Percentiles rank a stretch among this genome's conserved stretches.
Evolutionary conservation across 2,113 vertebrate genomes (phyloP).

Genomic region (Casuarius casuarius): DNA sequence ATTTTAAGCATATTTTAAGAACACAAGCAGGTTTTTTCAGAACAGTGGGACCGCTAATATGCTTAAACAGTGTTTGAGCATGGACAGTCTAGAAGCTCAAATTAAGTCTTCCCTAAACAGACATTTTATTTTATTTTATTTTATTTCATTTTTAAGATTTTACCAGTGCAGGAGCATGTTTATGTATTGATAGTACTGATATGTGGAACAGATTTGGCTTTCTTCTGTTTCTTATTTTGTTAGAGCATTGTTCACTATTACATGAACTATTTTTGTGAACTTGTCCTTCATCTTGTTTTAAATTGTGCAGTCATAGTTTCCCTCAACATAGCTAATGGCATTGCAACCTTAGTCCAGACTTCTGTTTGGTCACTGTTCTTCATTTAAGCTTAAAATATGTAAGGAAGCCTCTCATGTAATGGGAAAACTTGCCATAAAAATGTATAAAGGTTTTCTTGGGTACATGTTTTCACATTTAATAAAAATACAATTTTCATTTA

Average conservation of each 20-base stretch:
- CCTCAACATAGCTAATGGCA: constrained; percentile 49
- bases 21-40: neutral
- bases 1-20: neutral
- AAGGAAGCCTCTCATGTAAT: constrained; percentile 78
- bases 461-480: constrained; percentile 69
- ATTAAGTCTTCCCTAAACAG: constrained; percentile 52
- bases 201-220: constrained; percentile 56
- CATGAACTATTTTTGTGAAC: constrained; percentile 52
- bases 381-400: constrained; percentile 72
- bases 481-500: constrained; percentile 74
- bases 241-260: constrained; percentile 62
- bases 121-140: constrained; percentile 23
- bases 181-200: constrained; percentile 36
- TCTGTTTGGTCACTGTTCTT: constrained; percentile 44
- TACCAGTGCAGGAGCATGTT: constrained; percentile 26
- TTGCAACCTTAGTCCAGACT: constrained; percentile 70
- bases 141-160: constrained; percentile 47
- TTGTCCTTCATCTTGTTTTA: constrained; percentile 25
- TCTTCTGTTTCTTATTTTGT: constrained; percentile 77
- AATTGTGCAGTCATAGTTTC: constrained; percentile 1
- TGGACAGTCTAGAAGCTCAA: constrained; percentile 15
- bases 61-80: neutral
- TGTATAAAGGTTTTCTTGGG: constrained; percentile 69
- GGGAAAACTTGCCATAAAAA: constrained; percentile 75
- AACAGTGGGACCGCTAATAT: neutral